Evolutionary conservation across 2,797 vertebrate genomes (phyloP).

Genomic region (Sciurus carolinensis): DNA sequence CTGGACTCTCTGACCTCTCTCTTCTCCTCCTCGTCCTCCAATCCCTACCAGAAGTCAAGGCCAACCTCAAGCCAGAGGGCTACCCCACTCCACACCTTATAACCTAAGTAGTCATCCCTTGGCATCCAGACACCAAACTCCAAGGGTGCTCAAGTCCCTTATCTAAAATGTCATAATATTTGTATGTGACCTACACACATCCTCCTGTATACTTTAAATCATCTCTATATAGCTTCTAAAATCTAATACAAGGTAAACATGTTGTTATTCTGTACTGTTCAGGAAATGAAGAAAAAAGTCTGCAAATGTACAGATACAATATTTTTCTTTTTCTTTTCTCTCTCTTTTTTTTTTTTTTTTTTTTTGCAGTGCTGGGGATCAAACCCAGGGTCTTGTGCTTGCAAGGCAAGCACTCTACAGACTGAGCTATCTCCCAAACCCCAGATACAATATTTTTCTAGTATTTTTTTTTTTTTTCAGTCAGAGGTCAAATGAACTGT

Average conservation of each 20-base stretch:
- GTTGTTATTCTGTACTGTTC: not conserved
- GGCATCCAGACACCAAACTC: not conserved
- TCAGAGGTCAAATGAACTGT: not conserved
- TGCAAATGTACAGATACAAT: not conserved
- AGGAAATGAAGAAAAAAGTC: not conserved
- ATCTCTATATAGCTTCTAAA: not conserved
- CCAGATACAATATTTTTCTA: not conserved
- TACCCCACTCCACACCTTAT: not conserved
- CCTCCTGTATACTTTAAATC: not conserved
- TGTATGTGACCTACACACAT: not conserved
- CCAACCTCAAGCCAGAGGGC: not conserved
- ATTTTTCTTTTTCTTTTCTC: not conserved
- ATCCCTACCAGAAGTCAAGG: not conserved
- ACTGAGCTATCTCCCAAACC: too few species aligned
- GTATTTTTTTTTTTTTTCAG: not conserved
- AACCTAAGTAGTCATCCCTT: not conserved
- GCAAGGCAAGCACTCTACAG: too few species aligned
- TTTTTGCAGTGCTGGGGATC: not conserved
- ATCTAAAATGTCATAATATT: not conserved
- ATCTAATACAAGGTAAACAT: not conserved
- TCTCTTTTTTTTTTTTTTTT: too few species aligned
- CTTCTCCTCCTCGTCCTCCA: not conserved
- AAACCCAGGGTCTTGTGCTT: too few species aligned
- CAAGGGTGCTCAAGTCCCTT: not conserved
- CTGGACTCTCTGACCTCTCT: not conserved